Base-by-base conservation (phyloP, 2,888 invertebrate species). In the Heterodera filipjevi region DNA sequence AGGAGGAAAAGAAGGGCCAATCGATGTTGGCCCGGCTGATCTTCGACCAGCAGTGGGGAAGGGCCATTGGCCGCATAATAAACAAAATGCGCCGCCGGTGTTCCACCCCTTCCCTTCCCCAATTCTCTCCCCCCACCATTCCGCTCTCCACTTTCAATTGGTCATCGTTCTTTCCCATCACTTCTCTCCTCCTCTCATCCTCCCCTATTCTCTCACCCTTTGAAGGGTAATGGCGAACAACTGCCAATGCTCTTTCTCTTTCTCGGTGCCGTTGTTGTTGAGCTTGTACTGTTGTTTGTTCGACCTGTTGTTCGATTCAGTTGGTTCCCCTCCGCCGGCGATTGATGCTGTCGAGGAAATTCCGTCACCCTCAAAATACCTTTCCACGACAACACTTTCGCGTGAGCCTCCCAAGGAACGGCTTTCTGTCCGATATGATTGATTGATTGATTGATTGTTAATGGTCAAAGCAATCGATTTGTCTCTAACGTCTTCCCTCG, bases 191-290 rank as follows among this genome's bases (percentile, higher is more conserved):
- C 35, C 12, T 32, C 72, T 19, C 22, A 14, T 1, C 8, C n/a
- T 30, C 32, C 71, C 33, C 8, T 0, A 14, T 35, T 35, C n/a
- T 46, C 86, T 79, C 71, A 87, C 88, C 81, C 86, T 78, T 72
- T 88, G 87, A 49, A 88, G 81, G 35, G 85, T 85, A 71, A 88
- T 87, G 77, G 87, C 86, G 77, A 88, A 82, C 80, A 88, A 80
- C 80, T 88, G 88, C 87, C 87, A 87, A 72, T 84, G 81, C 35
- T 75, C 66, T 46, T 66, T 39, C 5, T 72, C 73, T 32, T 10
- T 33, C 39, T 75, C 66, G 30, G 73, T 59, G 64, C 64, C 44
- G 46, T 73, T 46, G 46, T 46, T 46, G 73, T 19, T 44, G 33
- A 12, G 10, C 22, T 53, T 22, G 6, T n/a, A 27, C 27, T 59